A percentile compares a stretch with the other conserved stretches of the same genome.
These are phyloP conservation scores for Passer domesticus DNA, from an alignment of 2,113 vertebrate species.

Conservation along the genomic window DNA sequence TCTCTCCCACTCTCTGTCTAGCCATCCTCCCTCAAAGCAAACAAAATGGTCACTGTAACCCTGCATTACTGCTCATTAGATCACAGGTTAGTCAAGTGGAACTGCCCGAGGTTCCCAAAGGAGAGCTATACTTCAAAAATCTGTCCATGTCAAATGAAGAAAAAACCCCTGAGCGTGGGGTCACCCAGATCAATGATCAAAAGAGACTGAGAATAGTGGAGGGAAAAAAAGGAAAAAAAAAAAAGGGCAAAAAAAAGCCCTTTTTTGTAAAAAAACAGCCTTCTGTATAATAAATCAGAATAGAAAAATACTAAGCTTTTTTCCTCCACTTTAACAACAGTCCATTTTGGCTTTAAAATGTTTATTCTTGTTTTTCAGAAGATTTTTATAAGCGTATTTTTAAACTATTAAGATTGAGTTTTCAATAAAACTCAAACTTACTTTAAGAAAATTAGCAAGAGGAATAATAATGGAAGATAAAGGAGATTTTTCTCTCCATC, in stretches of 20 bases:
- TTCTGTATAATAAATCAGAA: conserved; percentile 73
- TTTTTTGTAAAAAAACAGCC: conserved; percentile 62
- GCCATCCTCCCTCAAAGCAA: conserved; percentile 74
- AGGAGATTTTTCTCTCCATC: background rate
- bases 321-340: background rate
- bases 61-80: conserved; percentile 81
- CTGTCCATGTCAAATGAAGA: conserved; percentile 89
- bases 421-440: background rate
- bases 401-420: background rate
- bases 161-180: conserved; percentile 82
- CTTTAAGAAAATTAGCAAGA: background rate
- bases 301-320: conserved; percentile 56
- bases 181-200: conserved; percentile 95
- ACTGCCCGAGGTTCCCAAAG: conserved; percentile 78
- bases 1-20: conserved; percentile 75
- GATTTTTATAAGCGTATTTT: background rate
- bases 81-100: conserved; percentile 85
- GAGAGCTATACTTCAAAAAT: conserved; percentile 84
- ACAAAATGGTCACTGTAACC: conserved; percentile 80
- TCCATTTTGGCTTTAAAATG: conserved; percentile 18
- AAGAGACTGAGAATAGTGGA: conserved; percentile 76
- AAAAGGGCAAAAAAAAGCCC: background rate
- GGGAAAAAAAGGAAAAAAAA: background rate
- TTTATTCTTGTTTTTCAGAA: conserved; percentile 6
- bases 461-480: background rate